Evolutionary conservation across 1,140 invertebrate genomes (phyloP).

Genomic region (Aplysia californica): DNA sequence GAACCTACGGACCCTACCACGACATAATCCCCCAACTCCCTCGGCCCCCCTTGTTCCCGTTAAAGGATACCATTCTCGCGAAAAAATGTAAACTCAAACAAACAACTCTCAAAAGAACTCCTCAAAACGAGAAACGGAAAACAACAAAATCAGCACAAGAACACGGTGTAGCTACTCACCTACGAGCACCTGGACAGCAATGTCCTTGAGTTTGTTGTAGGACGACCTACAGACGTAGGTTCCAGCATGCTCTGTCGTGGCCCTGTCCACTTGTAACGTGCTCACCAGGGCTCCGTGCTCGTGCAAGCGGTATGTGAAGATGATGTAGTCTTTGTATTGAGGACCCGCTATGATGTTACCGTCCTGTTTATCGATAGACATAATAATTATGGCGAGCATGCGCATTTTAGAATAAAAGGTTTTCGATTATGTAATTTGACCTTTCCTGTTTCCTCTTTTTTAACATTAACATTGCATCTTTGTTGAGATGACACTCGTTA

Average conservation of each 20-base stretch:
- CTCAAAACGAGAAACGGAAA: neutral
- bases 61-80: neutral
- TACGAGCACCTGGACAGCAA: conserved; percentile 21
- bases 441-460: too few relatives aligned
- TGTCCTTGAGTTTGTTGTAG: conserved; percentile 10
- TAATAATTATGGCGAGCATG: too few relatives aligned
- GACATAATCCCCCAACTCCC: neutral
- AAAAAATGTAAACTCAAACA: neutral
- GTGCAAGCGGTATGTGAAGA: neutral
- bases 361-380: conserved; percentile 16
- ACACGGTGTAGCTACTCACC: conserved; percentile 9
- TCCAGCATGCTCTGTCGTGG: conserved; percentile 2
- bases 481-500: too few relatives aligned
- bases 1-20: neutral
- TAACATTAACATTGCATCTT: too few relatives aligned
- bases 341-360: conserved; percentile 28
- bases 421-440: too few relatives aligned
- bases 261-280: conserved; percentile 21
- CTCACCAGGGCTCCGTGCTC: conserved; percentile 25
- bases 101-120: neutral
- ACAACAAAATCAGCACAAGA: neutral
- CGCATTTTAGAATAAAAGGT: too few relatives aligned
- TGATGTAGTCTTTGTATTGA: conserved; percentile 16
- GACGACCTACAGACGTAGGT: conserved; percentile 26
- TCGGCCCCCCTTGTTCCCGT: neutral